phyloP scores from a whole-genome alignment of 1,140 invertebrate genomes.

The Antheraea pernyi region DNA sequence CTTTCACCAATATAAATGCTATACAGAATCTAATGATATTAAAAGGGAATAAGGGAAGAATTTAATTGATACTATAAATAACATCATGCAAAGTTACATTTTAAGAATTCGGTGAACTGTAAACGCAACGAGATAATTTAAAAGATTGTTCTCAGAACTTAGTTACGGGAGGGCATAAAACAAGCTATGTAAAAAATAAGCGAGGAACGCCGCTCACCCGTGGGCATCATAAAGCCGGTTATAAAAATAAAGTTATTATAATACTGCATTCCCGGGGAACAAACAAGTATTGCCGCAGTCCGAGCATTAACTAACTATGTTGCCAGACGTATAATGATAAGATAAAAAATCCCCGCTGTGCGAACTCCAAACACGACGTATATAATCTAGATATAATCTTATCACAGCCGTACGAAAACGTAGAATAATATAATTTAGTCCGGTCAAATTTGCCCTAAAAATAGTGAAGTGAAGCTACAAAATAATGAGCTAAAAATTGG shows the following conservation, averaged over 20 bases:
- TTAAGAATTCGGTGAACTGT: neutral
- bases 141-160: slow-evolving; percentile 20
- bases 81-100: too few species aligned
- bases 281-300: neutral
- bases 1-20: too few species aligned
- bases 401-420: neutral
- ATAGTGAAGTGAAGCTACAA: too few species aligned
- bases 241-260: slow-evolving; percentile 34
- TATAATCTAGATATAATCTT: slow-evolving; percentile 22
- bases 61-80: too few species aligned
- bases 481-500: too few species aligned
- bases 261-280: slow-evolving; percentile 10
- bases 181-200: slow-evolving; percentile 18
- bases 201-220: slow-evolving; percentile 13
- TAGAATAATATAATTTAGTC: neutral
- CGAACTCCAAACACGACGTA: slow-evolving; percentile 16
- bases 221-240: slow-evolving; percentile 24
- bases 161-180: neutral
- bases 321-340: slow-evolving; percentile 16
- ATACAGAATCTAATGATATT: too few species aligned
- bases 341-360: slow-evolving; percentile 29
- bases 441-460: too few species aligned
- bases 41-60: too few species aligned
- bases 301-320: slow-evolving; percentile 18
- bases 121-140: neutral